phyloP scores from a whole-genome alignment of 1,140 invertebrate genomes.

The Lepidotrigona ventralis region DNA sequence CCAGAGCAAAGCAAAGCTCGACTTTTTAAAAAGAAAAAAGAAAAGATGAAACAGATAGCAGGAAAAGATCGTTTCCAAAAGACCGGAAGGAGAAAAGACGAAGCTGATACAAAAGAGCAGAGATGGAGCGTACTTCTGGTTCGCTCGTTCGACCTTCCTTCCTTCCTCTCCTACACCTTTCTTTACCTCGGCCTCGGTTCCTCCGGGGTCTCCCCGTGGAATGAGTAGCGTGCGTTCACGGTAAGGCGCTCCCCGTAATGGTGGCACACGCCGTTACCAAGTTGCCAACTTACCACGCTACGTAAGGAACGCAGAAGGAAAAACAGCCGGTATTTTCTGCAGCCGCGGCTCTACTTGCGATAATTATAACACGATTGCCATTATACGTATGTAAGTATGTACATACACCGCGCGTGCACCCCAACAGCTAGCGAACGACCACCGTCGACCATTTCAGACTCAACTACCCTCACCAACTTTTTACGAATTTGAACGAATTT shows the following conservation, averaged over 20 bases:
- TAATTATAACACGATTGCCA: constrained; percentile 79
- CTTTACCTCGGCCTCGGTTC: constrained; percentile 11
- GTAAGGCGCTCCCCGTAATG: constrained; percentile 75
- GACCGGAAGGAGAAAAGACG: background rate
- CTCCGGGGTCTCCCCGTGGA: constrained; percentile 52
- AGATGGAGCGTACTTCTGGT: constrained; percentile 60
- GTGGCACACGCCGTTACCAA: constrained; percentile 76
- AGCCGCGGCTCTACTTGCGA: constrained; percentile 71
- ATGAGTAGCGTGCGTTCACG: constrained; percentile 79
- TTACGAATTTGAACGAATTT: no score
- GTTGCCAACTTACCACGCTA: constrained; percentile 19
- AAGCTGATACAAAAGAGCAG: constrained; percentile 26
- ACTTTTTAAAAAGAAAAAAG: background rate
- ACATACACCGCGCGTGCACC: constrained; percentile 47
- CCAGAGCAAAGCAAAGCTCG: background rate
- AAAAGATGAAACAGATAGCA: no score
- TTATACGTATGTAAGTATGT: constrained; percentile 66
- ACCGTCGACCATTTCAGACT: constrained; percentile 40
- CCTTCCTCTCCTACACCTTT: constrained; percentile 45
- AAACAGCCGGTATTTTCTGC: constrained; percentile 8
- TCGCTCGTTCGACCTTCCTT: constrained; percentile 68
- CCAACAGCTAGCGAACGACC: constrained; percentile 65
- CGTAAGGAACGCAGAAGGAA: constrained; percentile 34
- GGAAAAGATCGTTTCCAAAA: background rate
- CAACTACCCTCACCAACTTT: background rate